Percentiles rank a stretch among this genome's conserved stretches.
phyloP scores from a whole-genome alignment of 2,113 vertebrate species.

The Ochotona princeps region DNA sequence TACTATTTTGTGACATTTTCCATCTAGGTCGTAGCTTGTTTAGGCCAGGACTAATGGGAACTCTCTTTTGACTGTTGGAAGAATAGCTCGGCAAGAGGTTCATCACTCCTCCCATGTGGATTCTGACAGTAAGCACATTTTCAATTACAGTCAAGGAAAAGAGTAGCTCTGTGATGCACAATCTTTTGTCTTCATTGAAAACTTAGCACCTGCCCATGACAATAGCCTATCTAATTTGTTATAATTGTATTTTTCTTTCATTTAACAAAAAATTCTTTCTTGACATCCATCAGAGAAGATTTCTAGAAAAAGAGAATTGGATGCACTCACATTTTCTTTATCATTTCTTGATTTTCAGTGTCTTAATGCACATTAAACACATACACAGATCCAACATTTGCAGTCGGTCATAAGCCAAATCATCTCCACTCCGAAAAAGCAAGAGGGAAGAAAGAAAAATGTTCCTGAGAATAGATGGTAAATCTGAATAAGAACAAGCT shows the following conservation, averaged over 20 bases:
- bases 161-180: slow-evolving; percentile 55
- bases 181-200: slow-evolving; percentile 57
- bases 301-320: slow-evolving; percentile 27
- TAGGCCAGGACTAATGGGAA: slow-evolving; percentile 61
- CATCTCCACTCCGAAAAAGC: slow-evolving; percentile 27
- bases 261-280: slow-evolving; percentile 48
- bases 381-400: background rate
- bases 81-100: slow-evolving; percentile 53
- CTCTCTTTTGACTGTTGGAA: slow-evolving; percentile 59
- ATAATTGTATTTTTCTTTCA: slow-evolving; percentile 63
- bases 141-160: slow-evolving; percentile 45
- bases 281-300: background rate
- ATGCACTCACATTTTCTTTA: background rate
- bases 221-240: slow-evolving; percentile 32
- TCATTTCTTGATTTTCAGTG: slow-evolving; percentile 57
- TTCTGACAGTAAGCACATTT: slow-evolving; percentile 55
- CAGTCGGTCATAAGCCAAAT: slow-evolving; percentile 30
- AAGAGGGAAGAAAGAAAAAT: background rate
- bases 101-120: background rate
- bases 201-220: slow-evolving; percentile 42
- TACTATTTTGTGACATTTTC: slow-evolving; percentile 63
- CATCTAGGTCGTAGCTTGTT: slow-evolving; percentile 62
- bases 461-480: slow-evolving; percentile 30
- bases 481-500: slow-evolving; percentile 24
- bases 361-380: slow-evolving; percentile 21